Base-by-base conservation (phyloP, 23 tunicate species). In the Halocynthia roretzi region DNA sequence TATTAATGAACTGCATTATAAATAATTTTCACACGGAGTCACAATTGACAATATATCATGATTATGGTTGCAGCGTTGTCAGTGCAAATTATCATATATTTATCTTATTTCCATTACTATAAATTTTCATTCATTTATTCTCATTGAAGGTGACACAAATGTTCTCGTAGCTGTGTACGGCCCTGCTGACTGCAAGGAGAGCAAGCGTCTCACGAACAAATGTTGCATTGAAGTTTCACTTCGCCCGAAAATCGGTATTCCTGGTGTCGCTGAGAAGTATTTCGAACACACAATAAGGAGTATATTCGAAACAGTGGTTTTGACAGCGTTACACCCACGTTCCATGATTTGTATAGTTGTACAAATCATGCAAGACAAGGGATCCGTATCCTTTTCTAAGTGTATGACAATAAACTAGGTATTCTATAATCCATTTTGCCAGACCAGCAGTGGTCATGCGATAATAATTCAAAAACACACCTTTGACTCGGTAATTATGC, bases 161-260 rank as follows among this genome's bases (percentile, higher is more conserved):
- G 92, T 92, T 11, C 61, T 92, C 17, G 98, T 80, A 52, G 98
- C 87, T 18, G 83, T 82, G 6, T 92, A 92, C 75, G 98, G 98
- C 7, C 98, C 98, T 19, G 87, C 85, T 0, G 98, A 92, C 61
- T 79, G 84, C 67, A 81, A 84, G 58, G 98, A 92, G 61, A 82
- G 80, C 56, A 86, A 79, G 56, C 91, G 82, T 74, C 80, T 87
- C 40, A 82, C 86, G 8, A 71, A 79, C n/a, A 76, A 82, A 80
- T 84, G 87, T 62, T 66, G 83, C 8, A 82, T 92, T 21, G 98
- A 92, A 62, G 87, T 92, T 22, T 81, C 90, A 53, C 86, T 92
- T 60, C 93, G 98, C 0, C 98, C 98, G 22, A 92, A 92, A 74
- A 63, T 74, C 63, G 98, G 98, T 7, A 92, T 85, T 10, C 98